Conservation (phyloP, 2,888 invertebrate genomes). For the Aphidius colemani region DNA sequence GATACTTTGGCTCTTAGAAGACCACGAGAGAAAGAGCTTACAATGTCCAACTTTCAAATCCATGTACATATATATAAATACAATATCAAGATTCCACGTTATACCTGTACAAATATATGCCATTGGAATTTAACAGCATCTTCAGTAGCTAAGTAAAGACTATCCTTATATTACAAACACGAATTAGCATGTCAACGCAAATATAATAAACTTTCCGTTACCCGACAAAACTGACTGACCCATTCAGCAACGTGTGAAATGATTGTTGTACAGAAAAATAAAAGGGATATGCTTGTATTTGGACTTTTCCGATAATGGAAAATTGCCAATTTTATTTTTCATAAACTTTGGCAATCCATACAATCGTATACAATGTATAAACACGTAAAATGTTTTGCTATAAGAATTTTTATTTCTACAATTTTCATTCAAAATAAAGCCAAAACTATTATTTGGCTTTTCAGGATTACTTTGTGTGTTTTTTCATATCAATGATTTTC, state of each 20-base stretch:
- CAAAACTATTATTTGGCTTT: slow-evolving; percentile 20
- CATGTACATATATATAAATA: too few relatives aligned
- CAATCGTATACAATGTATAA: slow-evolving; percentile 46
- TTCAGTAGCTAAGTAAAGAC: too few relatives aligned
- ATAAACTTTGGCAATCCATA: slow-evolving; percentile 54
- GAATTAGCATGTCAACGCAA: neutral
- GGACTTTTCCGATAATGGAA: slow-evolving; percentile 35
- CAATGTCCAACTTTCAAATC: neutral
- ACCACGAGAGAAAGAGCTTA: neutral
- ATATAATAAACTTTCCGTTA: too few relatives aligned
- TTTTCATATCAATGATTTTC: neutral
- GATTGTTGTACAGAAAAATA: neutral
- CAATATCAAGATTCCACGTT: too few relatives aligned
- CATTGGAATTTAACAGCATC: too few relatives aligned
- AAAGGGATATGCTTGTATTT: neutral
- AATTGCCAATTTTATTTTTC: slow-evolving; percentile 50
- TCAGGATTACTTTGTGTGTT: neutral
- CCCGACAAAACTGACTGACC: too few relatives aligned
- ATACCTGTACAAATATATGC: too few relatives aligned
- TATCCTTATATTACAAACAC: too few relatives aligned
- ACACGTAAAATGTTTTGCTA: slow-evolving; percentile 51
- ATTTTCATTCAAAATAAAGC: slow-evolving; percentile 2
- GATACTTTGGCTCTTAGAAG: neutral
- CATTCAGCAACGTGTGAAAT: neutral
- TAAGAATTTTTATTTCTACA: slow-evolving; percentile 26